Conservation (phyloP, 1,140 invertebrate genomes). For the Dryas iulia region DNA sequence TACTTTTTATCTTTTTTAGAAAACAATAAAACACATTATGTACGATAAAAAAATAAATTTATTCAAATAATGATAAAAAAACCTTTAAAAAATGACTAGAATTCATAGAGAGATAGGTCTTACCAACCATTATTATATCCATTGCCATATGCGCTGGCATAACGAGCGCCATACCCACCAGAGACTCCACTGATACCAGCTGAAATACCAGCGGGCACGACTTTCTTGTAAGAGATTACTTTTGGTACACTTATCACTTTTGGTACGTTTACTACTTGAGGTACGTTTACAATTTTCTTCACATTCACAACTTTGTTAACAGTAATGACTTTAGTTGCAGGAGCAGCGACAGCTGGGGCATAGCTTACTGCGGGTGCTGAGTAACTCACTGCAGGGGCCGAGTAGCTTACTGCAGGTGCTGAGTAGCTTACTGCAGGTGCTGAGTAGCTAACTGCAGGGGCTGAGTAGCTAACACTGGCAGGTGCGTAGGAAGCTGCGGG, state of each 20-base stretch:
- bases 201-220: slow-evolving; percentile 11
- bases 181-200: neutral
- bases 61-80: slow-evolving; percentile 2
- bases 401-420: slow-evolving; percentile 18
- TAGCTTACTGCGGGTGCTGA: slow-evolving; percentile 8
- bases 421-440: neutral
- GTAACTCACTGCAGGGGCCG: neutral
- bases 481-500: neutral
- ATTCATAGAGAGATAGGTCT: neutral
- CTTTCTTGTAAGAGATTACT: slow-evolving; percentile 34
- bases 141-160: slow-evolving; percentile 8
- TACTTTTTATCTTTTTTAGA: no score
- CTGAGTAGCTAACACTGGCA: slow-evolving; percentile 16
- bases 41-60: neutral
- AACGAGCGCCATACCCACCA: slow-evolving; percentile 8
- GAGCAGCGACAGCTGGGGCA: slow-evolving; percentile 11
- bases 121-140: slow-evolving; percentile 10
- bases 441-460: slow-evolving; percentile 13
- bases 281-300: slow-evolving; percentile 40
- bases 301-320: slow-evolving; percentile 49
- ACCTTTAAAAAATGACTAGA: slow-evolving; percentile 17
- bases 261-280: slow-evolving; percentile 39
- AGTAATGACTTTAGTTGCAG: slow-evolving; percentile 35
- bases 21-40: no score
- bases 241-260: slow-evolving; percentile 38